phyloP scores from a whole-genome alignment of 2,113 vertebrate genomes.

The Dasyprocta punctata region DNA sequence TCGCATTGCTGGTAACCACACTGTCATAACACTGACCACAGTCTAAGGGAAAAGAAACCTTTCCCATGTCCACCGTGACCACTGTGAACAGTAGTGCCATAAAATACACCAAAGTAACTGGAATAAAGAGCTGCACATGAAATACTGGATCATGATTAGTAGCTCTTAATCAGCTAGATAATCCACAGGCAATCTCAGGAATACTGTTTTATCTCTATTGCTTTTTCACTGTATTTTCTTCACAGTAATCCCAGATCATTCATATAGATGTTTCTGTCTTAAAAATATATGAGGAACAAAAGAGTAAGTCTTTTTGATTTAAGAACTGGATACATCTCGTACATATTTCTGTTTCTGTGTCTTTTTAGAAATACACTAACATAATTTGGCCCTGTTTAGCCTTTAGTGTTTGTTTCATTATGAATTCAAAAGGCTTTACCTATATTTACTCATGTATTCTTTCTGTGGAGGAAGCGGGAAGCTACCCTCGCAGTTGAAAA shows the following conservation, averaged over 20 bases:
- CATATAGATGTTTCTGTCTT: neutral
- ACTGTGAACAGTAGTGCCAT: neutral
- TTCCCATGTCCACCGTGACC: neutral
- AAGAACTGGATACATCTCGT: neutral
- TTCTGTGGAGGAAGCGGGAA: neutral
- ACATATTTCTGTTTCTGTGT: neutral
- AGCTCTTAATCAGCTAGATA: neutral
- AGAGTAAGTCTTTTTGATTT: neutral
- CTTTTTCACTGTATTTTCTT: constrained; percentile 38
- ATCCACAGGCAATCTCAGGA: neutral
- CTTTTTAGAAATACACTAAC: neutral
- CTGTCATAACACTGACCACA: neutral
- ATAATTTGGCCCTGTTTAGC: neutral
- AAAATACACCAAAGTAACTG: neutral
- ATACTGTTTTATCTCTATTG: neutral
- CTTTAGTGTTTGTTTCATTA: neutral
- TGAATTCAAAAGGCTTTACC: constrained; percentile 20
- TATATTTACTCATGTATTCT: neutral
- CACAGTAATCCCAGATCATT: neutral
- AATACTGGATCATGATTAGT: neutral
- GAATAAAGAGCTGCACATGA: neutral
- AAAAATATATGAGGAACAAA: neutral
- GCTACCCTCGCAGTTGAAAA: neutral
- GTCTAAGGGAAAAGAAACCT: neutral
- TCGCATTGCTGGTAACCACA: neutral